phyloP scores from a whole-genome alignment of 2,888 invertebrate genomes.

The Oligia latruncula region DNA sequence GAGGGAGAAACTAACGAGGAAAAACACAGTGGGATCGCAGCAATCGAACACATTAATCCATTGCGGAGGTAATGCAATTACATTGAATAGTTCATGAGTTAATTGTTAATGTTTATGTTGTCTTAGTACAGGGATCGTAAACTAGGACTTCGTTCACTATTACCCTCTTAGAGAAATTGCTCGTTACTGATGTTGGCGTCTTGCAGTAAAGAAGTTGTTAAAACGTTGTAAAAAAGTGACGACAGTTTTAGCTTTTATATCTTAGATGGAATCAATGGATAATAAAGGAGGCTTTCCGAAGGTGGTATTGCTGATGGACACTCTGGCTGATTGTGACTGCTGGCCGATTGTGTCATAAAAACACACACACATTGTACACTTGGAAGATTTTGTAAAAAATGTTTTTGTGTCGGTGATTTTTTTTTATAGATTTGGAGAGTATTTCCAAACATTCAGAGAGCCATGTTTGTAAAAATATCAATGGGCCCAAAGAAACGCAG shows the following conservation, averaged over 20 bases:
- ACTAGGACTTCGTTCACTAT: constrained; percentile 58
- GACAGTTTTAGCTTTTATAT: constrained; percentile 18
- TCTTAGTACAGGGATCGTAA: constrained; percentile 56
- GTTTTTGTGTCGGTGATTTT: neutral
- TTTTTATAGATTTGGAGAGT: neutral
- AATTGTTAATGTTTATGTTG: constrained; percentile 62
- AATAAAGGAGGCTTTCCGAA: neutral
- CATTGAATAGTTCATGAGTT: constrained; percentile 65
- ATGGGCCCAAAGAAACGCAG: neutral
- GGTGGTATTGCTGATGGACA: neutral
- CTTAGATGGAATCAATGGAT: constrained; percentile 18
- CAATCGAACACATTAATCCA: constrained; percentile 62
- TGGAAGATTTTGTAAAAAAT: neutral
- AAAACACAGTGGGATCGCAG: constrained; percentile 48
- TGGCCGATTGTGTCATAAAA: neutral
- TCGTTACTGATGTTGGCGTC: constrained; percentile 42
- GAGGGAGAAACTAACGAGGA: constrained; percentile 43
- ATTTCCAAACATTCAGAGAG: neutral
- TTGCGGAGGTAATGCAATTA: constrained; percentile 62
- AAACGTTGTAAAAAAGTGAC: constrained; percentile 31
- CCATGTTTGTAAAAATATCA: neutral
- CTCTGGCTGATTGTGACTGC: neutral
- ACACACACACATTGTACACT: too few relatives aligned
- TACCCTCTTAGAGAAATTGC: constrained; percentile 54
- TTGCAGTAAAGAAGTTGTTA: constrained; percentile 43